Evolutionary conservation across 2,797 vertebrate genomes (phyloP), one percentile per base, ranked within the genome.

Genomic region (Ibycter americanus): DNA sequence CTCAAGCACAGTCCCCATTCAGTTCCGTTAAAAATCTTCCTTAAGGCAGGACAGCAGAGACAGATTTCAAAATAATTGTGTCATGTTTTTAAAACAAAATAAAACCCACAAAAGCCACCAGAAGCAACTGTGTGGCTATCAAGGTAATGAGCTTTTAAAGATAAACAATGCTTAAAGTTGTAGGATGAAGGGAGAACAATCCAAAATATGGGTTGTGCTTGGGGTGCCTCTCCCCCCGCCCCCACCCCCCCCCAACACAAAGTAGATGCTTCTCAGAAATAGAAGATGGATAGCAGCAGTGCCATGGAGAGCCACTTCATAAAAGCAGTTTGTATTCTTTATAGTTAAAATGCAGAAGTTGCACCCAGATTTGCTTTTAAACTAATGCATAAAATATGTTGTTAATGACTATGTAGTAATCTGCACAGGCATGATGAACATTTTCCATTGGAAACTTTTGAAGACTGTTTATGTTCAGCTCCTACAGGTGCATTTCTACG

Each of bases 231-330:
- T 47, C 12, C 16, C 32, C 2, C 2, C 18, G 42, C 12, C 16
- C 32, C 2, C 2, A 1, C 1, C 13, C 4, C 6, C 2, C 1
- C 6, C 44, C n/a, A 59, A 14, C 10, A 14, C 34, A 29, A 51
- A 79, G 10, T 44, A 80, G 63, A 47, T 91, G 9, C 12, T 73
- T 84, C 55, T 89, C 22, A 49, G 47, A 85, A 80, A 73, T 70
- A 67, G 63, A 87, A 80, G 59, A 61, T 70, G 34, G 12, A 49
- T 46, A 82, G 9, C 46, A 90, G n/a, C 55, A 77, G 27, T 63
- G 18, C 93, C 70, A 8, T 13, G 32, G 46, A 55, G n/a, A 93
- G 9, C 58, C 32, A 46, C 88, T 90, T 70, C 61, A 42, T 83
- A 83, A 86, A 90, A 31, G 42, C 29, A 70, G 21, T 32, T 91